Evolutionary conservation across 1,140 invertebrate genomes (phyloP).

Genomic region (Dryas iulia): DNA sequence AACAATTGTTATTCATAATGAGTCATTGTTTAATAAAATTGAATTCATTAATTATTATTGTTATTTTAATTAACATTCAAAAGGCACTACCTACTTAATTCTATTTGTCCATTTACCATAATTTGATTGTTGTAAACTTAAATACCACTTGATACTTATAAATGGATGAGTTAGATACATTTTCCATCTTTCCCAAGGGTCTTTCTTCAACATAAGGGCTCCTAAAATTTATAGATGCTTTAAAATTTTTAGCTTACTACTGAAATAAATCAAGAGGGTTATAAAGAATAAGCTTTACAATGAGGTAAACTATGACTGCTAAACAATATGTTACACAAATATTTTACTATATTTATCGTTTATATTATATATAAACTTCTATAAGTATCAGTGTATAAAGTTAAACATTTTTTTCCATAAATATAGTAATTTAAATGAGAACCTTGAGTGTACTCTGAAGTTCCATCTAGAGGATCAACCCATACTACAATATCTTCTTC

Average conservation of each 20-base stretch:
- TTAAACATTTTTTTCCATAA: too few species aligned
- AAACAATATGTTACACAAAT: too few species aligned
- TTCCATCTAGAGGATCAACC: conserved; percentile 99
- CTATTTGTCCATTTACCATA: conserved; percentile 75
- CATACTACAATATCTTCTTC: conserved; percentile 93
- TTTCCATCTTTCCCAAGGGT: conserved; percentile 80
- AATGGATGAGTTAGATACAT: conserved; percentile 76
- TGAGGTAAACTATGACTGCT: too few species aligned
- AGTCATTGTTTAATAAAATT: conserved; percentile 13
- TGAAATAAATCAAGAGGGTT: too few species aligned
- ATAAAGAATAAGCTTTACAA: too few species aligned
- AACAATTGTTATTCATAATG: conserved; percentile 8
- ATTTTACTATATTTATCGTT: too few species aligned
- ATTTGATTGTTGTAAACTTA: conserved; percentile 76
- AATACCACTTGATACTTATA: conserved; percentile 80
- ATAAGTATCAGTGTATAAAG: too few species aligned
- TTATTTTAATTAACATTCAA: conserved; percentile 29
- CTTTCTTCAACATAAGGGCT: conserved; percentile 79
- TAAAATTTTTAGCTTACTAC: conserved; percentile 44
- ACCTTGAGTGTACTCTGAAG: conserved; percentile 94
- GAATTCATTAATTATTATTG: conserved; percentile 1
- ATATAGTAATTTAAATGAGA: too few species aligned
- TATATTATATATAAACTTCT: too few species aligned
- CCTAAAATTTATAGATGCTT: conserved; percentile 67
- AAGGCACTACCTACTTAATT: conserved; percentile 43